Base-by-base conservation (phyloP, 2,888 invertebrate genomes). In the Ophion costatus region DNA sequence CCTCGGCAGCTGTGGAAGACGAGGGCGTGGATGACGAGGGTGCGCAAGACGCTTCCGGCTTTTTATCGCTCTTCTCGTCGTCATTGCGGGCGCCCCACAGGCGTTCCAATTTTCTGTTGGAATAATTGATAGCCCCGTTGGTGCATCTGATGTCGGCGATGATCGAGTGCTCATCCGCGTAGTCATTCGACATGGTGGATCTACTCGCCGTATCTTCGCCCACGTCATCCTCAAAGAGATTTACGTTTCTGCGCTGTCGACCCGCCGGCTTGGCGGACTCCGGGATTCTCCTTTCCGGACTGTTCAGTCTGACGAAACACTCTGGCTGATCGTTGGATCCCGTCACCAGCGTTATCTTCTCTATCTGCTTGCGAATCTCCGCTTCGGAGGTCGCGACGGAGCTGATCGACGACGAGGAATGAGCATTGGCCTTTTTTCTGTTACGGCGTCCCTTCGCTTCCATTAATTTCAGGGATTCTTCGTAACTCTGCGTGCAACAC, bases 301-400 rank as follows among this genome's bases (percentile, higher is more conserved):
- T 4, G 51, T 20, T n/a, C 17, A 42, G 20, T 38, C 22, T 69
- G 42, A 22, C n/a, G 38, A 51, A 56, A 24, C 11, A 17, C 4
- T 61, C 61, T 0, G 11, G 3, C 1, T 5, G 11, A 1, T 20
- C 9, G 10, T 75, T 67, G 3, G 57, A 33, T 33, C 75, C 82
- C 1, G 82, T 51, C 0, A 84, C 73, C 10, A 59, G 10, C 0
- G 78, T 66, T 20, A 82, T 57, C 22, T 38, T 66, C 0, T 38
- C 33, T 24, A 84, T 82, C 9, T 66, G 79, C 29, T 56, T 61
- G 38, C 45, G 38, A 2, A 82, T 20, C 1, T 82, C 67, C 57
- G 56, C 7, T 7, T 9, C 11, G 2, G 29, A 0, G n/a, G 10
- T 14, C 9, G 51, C 5, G 17, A 17, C 51, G 20, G 17, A 29